Percentiles rank a stretch among this genome's conserved stretches.
phyloP scores from a whole-genome alignment of 2,797 vertebrate species.

The Myripristis murdjan region DNA sequence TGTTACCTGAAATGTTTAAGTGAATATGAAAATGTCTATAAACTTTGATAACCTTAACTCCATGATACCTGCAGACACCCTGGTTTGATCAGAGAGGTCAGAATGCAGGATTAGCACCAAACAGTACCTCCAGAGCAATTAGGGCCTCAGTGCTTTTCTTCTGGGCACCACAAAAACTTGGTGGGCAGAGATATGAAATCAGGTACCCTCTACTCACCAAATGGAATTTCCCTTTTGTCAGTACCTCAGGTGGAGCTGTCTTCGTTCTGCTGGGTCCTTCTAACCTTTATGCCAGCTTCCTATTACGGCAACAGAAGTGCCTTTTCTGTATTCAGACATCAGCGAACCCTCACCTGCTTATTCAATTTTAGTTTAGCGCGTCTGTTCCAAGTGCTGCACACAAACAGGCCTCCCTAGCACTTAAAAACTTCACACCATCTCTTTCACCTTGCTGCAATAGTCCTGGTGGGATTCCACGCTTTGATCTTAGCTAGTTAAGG shows the following conservation, averaged over 20 bases:
- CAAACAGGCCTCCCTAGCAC: constrained; percentile 50
- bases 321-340: constrained; percentile 59
- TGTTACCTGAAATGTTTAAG: too few relatives aligned
- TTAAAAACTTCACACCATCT: constrained; percentile 63
- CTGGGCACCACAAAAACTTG: neutral
- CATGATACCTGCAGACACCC: too few relatives aligned
- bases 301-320: constrained; percentile 48
- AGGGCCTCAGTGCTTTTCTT: neutral
- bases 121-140: neutral
- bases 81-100: too few relatives aligned
- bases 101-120: neutral
- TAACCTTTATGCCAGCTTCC: constrained; percentile 41
- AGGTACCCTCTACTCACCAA: constrained; percentile 25
- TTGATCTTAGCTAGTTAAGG: constrained; percentile 72
- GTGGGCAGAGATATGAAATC: neutral
- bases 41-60: too few relatives aligned
- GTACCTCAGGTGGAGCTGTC: constrained; percentile 48
- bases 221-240: constrained; percentile 49
- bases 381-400: constrained; percentile 51
- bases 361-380: constrained; percentile 34
- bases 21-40: too few relatives aligned
- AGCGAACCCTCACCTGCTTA: constrained; percentile 27
- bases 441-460: constrained; percentile 66
- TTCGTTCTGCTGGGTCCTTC: constrained; percentile 49
- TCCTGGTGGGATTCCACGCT: constrained; percentile 70